Base-by-base conservation (phyloP, 2,797 vertebrate species). In the Tamandua tetradactyla region DNA sequence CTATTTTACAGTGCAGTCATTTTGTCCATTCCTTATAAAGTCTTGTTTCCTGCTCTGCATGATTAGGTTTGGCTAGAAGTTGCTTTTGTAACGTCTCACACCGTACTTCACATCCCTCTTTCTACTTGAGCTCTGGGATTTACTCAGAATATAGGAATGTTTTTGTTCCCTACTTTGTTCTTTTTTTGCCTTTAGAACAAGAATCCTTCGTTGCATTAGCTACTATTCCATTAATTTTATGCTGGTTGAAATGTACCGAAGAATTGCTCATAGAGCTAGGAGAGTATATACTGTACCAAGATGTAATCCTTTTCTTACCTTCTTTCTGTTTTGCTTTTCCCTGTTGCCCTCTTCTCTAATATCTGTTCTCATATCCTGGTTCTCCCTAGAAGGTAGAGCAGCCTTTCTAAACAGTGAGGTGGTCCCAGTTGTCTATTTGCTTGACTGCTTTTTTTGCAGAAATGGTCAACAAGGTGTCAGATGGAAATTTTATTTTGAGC, bases 401-500 rank as follows among this genome's bases (percentile, higher is more conserved):
- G 94, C 75, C 17, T 0, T 86, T 96, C 96, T 76, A 94, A 57
- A 87, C 62, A 35, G 3, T 74, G 66, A 96, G 93, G 95, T 95
- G 89, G 84, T 96, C 89, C 92, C 91, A 78, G 90, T 96, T 96
- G 72, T 71, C 78, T n/a, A 0, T 96, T 94, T 93, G 94, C 66
- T 93, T 94, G 61, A 94, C 89, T 95, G 80, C 68, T 93, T 78
- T 25, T 8, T 40, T 40, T 69, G 44, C 61, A 95, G 87, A 97
- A 66, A 8, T 0, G 87, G 81, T 94, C 95, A 94, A 84, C 94
- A 95, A 85, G 87, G 78, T 91, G 87, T 96, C 87, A 93, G 92
- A 92, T 96, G 91, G 95, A 92, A 88, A n/a, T 14, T 94, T 96
- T 94, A 68, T 93, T 96, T 74, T 87, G 74, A 93, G 95, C 92